These are phyloP conservation scores for Thryonomys swinderianus DNA, from an alignment of 2,113 vertebrate genomes.

Conservation along the genomic window DNA sequence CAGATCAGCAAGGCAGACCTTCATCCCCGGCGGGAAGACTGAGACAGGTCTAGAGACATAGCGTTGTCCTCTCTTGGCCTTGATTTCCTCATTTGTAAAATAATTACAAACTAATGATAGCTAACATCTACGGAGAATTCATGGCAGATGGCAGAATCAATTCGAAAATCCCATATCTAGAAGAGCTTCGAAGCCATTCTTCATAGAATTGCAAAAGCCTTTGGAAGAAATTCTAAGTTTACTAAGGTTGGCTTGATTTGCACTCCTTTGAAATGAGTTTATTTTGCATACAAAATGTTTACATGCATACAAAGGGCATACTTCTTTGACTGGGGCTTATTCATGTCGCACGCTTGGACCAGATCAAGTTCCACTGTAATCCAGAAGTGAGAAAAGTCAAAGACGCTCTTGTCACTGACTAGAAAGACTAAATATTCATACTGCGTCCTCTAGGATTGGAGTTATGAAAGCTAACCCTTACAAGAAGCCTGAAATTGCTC, in stretches of 20 bases:
- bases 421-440: not conserved
- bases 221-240: not conserved
- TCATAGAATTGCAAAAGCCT: not conserved
- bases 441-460: not conserved
- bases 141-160: not conserved
- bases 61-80: not conserved
- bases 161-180: not conserved
- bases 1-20: not conserved
- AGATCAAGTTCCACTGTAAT: not conserved
- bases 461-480: not conserved
- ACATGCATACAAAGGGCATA: not conserved
- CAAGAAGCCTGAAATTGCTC: not conserved
- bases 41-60: not conserved
- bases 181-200: not conserved
- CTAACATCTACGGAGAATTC: not conserved
- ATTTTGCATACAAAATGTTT: conserved; percentile 5
- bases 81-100: conserved; percentile 2
- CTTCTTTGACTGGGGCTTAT: conserved; percentile 8
- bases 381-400: conserved; percentile 12
- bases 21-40: not conserved
- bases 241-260: conserved; percentile 5
- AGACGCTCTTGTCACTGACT: not conserved
- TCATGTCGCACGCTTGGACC: not conserved
- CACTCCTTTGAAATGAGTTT: not conserved
- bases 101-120: not conserved